These are phyloP conservation scores for Schizopygopsis malacanthus DNA, from an alignment of 2,797 vertebrate genomes.

Conservation along the genomic window DNA sequence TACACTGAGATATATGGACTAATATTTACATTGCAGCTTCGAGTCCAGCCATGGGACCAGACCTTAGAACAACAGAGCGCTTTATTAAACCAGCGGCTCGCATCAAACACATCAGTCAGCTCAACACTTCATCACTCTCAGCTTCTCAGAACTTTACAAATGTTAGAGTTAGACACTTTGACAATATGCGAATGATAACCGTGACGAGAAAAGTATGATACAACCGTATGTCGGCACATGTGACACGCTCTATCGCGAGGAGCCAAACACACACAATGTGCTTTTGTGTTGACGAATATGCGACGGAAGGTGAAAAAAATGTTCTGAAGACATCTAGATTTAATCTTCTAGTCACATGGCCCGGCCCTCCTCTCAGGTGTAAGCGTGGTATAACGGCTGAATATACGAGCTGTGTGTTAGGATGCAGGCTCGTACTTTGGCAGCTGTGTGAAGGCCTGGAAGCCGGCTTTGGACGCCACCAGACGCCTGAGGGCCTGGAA, in stretches of 20 bases:
- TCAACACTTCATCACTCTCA: neutral
- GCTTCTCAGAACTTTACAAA: too few relatives aligned
- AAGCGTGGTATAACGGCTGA: neutral
- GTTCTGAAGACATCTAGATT: too few relatives aligned
- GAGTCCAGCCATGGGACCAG: constrained; percentile 80
- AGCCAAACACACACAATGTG: too few relatives aligned
- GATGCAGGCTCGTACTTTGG: constrained; percentile 84
- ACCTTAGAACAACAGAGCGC: constrained; percentile 81
- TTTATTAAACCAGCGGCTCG: constrained; percentile 64
- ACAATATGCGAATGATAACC: too few relatives aligned
- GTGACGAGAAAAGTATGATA: too few relatives aligned
- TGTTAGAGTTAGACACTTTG: too few relatives aligned
- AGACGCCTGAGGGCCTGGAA: constrained; percentile 96
- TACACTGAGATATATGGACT: constrained; percentile 80
- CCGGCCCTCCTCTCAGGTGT: neutral
- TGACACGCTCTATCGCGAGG: too few relatives aligned
- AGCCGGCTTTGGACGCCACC: constrained; percentile 98
- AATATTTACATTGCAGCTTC: constrained; percentile 82
- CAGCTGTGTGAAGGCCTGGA: constrained; percentile 98
- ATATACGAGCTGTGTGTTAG: neutral
- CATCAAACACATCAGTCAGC: constrained; percentile 18
- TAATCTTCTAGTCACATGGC: too few relatives aligned
- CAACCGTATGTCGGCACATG: too few relatives aligned
- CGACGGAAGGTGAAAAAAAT: too few relatives aligned
- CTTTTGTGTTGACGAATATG: too few relatives aligned